These are phyloP conservation scores for Gavialis gangeticus DNA, from an alignment of 2,113 vertebrate genomes.

Conservation along the genomic window DNA sequence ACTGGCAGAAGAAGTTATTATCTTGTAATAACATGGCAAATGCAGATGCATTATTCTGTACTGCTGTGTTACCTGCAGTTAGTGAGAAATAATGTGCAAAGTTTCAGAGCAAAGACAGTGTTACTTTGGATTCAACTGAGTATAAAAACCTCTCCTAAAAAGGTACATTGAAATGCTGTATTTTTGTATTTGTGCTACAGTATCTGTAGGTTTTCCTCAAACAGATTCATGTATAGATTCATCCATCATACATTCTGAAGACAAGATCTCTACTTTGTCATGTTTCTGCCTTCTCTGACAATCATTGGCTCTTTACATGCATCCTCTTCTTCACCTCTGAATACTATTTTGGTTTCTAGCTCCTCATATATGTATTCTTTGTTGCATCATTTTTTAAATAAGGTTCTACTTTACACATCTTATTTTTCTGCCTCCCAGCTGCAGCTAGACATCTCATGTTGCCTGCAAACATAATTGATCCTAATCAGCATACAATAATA, in stretches of 20 bases:
- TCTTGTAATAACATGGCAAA: slow-evolving; percentile 19
- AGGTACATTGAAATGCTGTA: neutral
- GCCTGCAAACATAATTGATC: neutral
- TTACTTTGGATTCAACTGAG: slow-evolving; percentile 12
- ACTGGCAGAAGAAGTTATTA: slow-evolving; percentile 7
- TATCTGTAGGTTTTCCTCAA: neutral
- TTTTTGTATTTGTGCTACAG: neutral
- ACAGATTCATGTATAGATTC: neutral
- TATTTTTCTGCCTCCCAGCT: neutral
- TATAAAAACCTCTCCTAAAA: neutral
- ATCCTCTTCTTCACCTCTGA: neutral
- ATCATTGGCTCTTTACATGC: neutral
- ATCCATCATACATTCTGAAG: neutral
- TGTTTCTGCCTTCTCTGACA: neutral
- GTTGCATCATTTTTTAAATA: neutral
- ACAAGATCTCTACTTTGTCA: neutral
- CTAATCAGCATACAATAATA: slow-evolving; percentile 5
- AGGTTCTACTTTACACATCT: neutral
- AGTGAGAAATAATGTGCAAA: neutral
- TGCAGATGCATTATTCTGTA: neutral
- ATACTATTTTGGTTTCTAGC: neutral
- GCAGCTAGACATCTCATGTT: neutral
- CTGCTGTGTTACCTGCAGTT: slow-evolving; percentile 18
- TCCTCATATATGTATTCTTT: neutral
- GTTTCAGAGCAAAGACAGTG: slow-evolving; percentile 18